Percentiles rank a stretch among this genome's conserved stretches.
Evolutionary conservation across 1,140 invertebrate genomes (phyloP).

Genomic region (Ips typographus): DNA sequence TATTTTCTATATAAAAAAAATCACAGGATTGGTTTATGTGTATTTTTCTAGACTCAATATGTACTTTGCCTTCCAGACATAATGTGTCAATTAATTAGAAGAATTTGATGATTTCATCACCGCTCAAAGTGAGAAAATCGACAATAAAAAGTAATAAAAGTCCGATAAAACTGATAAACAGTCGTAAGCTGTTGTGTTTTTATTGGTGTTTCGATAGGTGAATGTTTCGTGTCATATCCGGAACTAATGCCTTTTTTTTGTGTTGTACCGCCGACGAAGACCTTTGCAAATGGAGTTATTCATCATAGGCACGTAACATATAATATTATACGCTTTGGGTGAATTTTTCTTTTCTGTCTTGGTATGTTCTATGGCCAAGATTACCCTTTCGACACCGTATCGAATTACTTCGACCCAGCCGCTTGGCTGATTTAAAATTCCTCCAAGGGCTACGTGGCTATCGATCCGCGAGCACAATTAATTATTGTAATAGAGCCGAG

Average conservation of each 20-base stretch:
- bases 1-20: no score
- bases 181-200: not conserved
- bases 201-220: not conserved
- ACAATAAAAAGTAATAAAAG: not conserved
- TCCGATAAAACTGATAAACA: not conserved
- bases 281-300: not conserved
- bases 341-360: not conserved
- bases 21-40: no score
- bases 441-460: not conserved
- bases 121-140: not conserved
- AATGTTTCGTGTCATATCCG: not conserved
- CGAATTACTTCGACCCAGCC: not conserved
- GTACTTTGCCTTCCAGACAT: no score
- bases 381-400: not conserved
- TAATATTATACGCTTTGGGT: not conserved
- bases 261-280: not conserved
- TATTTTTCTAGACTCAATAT: no score
- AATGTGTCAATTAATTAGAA: no score
- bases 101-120: no score
- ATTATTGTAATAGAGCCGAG: conserved; percentile 6
- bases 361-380: not conserved
- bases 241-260: not conserved
- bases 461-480: not conserved
- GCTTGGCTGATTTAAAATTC: not conserved
- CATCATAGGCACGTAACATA: not conserved